phyloP scores from a whole-genome alignment of 2,888 invertebrate species.

The Eurois occulta region DNA sequence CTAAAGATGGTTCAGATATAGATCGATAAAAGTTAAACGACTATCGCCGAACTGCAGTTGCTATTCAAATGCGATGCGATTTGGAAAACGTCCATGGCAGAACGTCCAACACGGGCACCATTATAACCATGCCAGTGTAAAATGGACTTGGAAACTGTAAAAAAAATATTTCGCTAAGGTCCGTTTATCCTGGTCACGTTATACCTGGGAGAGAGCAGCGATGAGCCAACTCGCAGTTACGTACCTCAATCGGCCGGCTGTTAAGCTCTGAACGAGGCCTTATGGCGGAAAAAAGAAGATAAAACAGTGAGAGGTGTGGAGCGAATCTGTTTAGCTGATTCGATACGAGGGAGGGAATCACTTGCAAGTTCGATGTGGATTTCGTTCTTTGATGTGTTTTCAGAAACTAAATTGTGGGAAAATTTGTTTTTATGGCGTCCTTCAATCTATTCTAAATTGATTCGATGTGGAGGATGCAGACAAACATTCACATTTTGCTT shows the following conservation, averaged over 20 bases:
- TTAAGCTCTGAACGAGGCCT: slow-evolving; percentile 82
- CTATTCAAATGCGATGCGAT: slow-evolving; percentile 87
- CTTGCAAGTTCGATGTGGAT: slow-evolving; percentile 28
- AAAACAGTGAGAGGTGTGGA: slow-evolving; percentile 73
- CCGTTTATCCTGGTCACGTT: slow-evolving; percentile 76
- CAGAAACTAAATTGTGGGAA: not conserved
- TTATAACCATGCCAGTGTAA: slow-evolving; percentile 75
- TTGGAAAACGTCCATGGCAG: slow-evolving; percentile 85
- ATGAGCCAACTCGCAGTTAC: slow-evolving; percentile 85
- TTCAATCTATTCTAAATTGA: not conserved
- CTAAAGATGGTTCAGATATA: slow-evolving; percentile 64
- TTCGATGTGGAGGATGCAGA: not conserved
- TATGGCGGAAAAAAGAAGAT: slow-evolving; percentile 76
- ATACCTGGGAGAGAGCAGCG: slow-evolving; percentile 81
- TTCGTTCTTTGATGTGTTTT: slow-evolving; percentile 7
- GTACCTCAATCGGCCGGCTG: slow-evolving; percentile 83
- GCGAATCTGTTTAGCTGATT: slow-evolving; percentile 66
- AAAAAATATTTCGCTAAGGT: slow-evolving; percentile 69
- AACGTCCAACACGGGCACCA: slow-evolving; percentile 76
- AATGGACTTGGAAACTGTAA: slow-evolving; percentile 71
- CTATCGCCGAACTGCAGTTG: slow-evolving; percentile 80
- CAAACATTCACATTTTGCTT: not conserved
- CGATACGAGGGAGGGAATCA: slow-evolving; percentile 61
- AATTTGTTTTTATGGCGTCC: not conserved
- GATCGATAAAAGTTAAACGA: slow-evolving; percentile 80